A percentile compares a stretch with the other conserved stretches of the same genome.
Evolutionary conservation across 92 coral and sea anemone species (phyloP).

Genomic region (Anthopleura xanthogrammica): DNA sequence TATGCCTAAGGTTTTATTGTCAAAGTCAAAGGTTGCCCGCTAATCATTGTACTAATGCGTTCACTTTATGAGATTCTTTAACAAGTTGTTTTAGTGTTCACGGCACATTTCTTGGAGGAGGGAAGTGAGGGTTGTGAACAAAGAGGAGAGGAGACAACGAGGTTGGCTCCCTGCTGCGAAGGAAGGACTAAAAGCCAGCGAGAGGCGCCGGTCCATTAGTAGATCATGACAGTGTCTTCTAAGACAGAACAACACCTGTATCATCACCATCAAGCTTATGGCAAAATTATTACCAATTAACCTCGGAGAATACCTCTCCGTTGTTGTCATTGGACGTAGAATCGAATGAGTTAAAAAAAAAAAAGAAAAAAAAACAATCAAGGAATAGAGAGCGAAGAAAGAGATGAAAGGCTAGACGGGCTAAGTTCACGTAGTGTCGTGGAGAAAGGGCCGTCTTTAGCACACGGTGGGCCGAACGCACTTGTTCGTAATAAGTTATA

Average conservation of each 20-base stretch:
- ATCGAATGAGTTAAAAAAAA: background rate
- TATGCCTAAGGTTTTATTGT: background rate
- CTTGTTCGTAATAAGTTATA: conserved; percentile 16
- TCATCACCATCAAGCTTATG: background rate
- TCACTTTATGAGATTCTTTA: background rate
- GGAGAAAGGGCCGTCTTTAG: conserved; percentile 4
- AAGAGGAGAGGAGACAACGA: conserved; percentile 22
- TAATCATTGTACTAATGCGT: background rate
- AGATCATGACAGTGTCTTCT: background rate
- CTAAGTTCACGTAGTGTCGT: background rate
- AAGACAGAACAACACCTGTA: conserved; percentile 10
- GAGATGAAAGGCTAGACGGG: background rate
- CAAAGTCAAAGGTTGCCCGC: conserved; percentile 7
- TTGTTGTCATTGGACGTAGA: background rate
- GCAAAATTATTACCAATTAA: conserved; percentile 1
- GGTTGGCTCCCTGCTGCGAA: conserved; percentile 26
- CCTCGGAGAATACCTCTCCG: background rate
- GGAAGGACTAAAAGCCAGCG: conserved; percentile 10
- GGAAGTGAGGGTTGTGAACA: background rate
- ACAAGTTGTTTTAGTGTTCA: background rate
- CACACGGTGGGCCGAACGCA: conserved; percentile 28
- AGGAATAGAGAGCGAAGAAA: background rate
- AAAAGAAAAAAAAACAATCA: background rate
- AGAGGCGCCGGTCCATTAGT: conserved; percentile 28
- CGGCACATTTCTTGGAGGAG: background rate